Conservation (phyloP, 2,797 vertebrate species). For the Allobates femoralis region DNA sequence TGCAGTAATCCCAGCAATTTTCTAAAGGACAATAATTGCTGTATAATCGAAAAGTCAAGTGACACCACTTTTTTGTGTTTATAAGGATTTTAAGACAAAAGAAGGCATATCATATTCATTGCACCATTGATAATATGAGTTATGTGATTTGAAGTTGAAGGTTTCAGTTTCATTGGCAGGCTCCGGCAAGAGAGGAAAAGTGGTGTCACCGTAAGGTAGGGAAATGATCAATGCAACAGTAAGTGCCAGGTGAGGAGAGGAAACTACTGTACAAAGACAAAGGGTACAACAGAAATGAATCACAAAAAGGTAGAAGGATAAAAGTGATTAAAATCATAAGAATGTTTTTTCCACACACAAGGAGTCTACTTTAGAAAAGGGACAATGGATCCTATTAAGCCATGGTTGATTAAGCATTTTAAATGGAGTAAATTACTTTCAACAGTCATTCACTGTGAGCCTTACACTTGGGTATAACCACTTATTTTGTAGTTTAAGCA, state of each 20-base stretch:
- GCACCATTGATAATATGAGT: background rate
- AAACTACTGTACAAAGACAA: background rate
- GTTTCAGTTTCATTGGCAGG: background rate
- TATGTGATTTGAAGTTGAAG: background rate
- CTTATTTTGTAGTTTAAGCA: too few relatives aligned
- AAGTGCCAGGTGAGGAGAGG: background rate
- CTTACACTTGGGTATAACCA: too few relatives aligned
- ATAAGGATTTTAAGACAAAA: constrained; percentile 8
- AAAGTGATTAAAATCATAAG: background rate
- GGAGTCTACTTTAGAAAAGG: background rate
- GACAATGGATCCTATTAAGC: background rate
- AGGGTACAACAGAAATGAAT: background rate
- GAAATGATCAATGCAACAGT: background rate
- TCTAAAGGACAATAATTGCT: background rate
- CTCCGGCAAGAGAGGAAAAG: background rate
- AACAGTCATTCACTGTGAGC: too few relatives aligned
- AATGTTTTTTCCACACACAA: background rate
- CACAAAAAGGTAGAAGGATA: background rate
- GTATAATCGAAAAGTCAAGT: background rate
- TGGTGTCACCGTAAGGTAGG: background rate
- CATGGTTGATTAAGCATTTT: background rate
- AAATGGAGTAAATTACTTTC: background rate
- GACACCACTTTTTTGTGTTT: constrained; percentile 5
- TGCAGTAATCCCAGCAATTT: background rate
- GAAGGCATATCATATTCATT: background rate